Evolutionary conservation across 2,113 vertebrate genomes (phyloP), one percentile per base, ranked within the genome.

Genomic region (Rhynchomys soricoides): DNA sequence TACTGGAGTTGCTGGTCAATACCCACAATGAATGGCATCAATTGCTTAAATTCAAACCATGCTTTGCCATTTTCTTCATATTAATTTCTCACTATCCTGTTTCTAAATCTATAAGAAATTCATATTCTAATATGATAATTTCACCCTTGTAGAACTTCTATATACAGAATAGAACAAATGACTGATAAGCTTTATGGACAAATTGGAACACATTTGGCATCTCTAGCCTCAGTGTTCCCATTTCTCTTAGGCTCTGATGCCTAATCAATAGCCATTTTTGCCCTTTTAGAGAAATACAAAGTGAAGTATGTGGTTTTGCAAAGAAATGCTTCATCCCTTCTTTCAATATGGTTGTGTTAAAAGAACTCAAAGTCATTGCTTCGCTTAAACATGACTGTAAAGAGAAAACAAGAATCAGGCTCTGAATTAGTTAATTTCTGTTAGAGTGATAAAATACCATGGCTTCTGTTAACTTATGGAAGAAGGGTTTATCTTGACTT

Each of bases 1-100:
- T 66, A 31, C 7, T 43, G 77, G 68, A 82, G 10, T 40, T 66
- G 21, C 37, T 78, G 24, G 37, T 57, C 62, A 37, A 1, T 70
- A 26, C 3, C 17, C 7, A 7, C 16, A 6, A 12, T 78, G 45
- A 55, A 0, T 21, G 22, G 13, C 3, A 26, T 7, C 7, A 4
- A 3, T 16, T 73, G 37, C 10, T 29, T 59, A 17, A 62, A 37
- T 40, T 34, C 43, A 81, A 70, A 81, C 26, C 0, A 26, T 37
- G 13, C 12, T 90, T 70, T 48, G 12, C 4, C 26, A 55, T 5
- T 92, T 68, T 37, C 4, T 43, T 7, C 45, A 11, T 12, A 40
- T 92, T 59, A 5, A 15, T 68, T 82, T 34, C 4, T 43, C 43
- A 66, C 21, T 31, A 48, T 86, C 8, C 9, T 66, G 24, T 3